Percentiles rank a stretch among this genome's conserved stretches.
These are phyloP conservation scores for Aspidiotus destructor DNA, from an alignment of 2,888 invertebrate genomes.

Conservation along the genomic window DNA sequence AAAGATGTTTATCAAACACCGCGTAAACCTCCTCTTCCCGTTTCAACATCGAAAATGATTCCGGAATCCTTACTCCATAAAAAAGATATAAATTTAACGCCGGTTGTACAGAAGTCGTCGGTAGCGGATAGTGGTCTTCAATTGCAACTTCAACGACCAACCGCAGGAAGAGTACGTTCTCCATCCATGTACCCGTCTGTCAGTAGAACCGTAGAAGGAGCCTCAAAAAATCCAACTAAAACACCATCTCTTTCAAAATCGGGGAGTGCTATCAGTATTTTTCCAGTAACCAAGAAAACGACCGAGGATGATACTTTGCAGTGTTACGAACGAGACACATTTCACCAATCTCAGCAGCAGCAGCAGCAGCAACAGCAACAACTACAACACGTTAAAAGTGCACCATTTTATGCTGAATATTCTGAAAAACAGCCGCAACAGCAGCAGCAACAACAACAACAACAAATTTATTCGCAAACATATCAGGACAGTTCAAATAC, in stretches of 20 bases:
- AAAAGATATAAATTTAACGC: constrained; percentile 28
- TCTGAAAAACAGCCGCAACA: too few relatives aligned
- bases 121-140: not conserved
- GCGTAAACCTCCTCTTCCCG: too few relatives aligned
- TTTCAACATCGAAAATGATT: constrained; percentile 6
- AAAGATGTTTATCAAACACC: too few relatives aligned
- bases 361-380: too few relatives aligned
- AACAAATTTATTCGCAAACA: too few relatives aligned
- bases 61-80: constrained; percentile 25
- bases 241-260: constrained; percentile 3
- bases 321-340: too few relatives aligned
- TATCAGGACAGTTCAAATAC: too few relatives aligned
- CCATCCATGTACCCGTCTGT: not conserved
- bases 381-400: too few relatives aligned
- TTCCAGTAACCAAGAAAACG: constrained; percentile 23
- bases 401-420: too few relatives aligned
- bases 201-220: constrained; percentile 7
- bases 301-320: not conserved
- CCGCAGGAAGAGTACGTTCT: not conserved
- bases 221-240: not conserved
- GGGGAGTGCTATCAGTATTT: constrained; percentile 23
- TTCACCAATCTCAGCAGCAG: too few relatives aligned
- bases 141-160: not conserved
- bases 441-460: too few relatives aligned
- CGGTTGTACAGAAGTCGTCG: constrained; percentile 7